phyloP scores from a whole-genome alignment of 2,888 invertebrate genomes.

The Tridacna gigas region DNA sequence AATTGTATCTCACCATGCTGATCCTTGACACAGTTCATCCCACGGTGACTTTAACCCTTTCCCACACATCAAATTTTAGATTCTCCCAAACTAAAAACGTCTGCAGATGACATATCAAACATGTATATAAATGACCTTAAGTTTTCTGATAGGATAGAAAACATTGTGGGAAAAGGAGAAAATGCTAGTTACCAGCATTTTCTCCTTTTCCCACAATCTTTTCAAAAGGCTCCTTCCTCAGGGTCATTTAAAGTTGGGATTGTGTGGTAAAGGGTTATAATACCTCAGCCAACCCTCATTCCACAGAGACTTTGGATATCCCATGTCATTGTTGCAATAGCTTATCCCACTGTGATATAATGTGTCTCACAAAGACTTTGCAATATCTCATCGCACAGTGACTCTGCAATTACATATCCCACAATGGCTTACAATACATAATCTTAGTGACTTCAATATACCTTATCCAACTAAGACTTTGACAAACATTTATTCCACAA shows the following conservation, averaged over 20 bases:
- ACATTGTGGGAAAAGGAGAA: constrained; percentile 3
- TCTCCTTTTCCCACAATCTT: neutral
- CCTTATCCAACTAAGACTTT: constrained; percentile 91
- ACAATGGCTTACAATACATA: too few relatives aligned
- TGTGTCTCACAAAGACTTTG: too few relatives aligned
- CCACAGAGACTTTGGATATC: too few relatives aligned
- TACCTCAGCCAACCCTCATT: too few relatives aligned
- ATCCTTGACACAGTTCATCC: too few relatives aligned
- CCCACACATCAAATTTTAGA: neutral
- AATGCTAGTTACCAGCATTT: neutral
- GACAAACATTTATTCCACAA: too few relatives aligned
- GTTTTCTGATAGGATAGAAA: neutral
- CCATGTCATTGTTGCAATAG: too few relatives aligned
- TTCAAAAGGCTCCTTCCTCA: neutral
- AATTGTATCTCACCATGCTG: too few relatives aligned
- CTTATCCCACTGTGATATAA: constrained; percentile 96
- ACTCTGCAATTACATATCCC: constrained; percentile 85
- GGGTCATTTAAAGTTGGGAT: neutral
- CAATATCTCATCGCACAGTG: constrained; percentile 97
- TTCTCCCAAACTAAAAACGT: neutral
- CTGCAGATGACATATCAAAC: neutral
- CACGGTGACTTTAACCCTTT: neutral
- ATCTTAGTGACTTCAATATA: constrained; percentile 84
- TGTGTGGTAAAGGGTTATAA: neutral
- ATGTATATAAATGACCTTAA: neutral